Conservation (phyloP, 2,888 invertebrate genomes). For the Cryptosula pallasiana region DNA sequence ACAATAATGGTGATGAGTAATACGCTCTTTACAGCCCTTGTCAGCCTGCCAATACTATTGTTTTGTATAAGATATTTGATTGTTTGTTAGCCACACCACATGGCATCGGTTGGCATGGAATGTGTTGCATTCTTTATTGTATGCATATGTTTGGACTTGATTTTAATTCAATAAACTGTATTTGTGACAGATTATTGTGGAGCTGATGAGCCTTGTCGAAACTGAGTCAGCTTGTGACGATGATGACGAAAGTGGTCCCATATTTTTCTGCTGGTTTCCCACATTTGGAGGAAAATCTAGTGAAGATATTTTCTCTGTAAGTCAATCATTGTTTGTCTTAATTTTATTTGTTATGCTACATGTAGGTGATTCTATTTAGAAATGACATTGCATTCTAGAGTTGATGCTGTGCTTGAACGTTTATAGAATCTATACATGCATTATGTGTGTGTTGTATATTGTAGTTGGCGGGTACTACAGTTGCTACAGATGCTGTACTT, state of each 20-base stretch:
- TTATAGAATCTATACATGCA: no score
- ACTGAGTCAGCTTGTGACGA: background rate
- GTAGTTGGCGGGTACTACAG: constrained; percentile 47
- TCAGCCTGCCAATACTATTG: no score
- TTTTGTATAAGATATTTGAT: no score
- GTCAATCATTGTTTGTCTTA: background rate
- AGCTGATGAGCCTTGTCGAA: constrained; percentile 14
- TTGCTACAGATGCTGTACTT: constrained; percentile 43
- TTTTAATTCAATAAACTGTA: no score
- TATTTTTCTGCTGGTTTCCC: constrained; percentile 4
- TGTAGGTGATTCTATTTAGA: background rate
- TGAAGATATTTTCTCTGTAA: constrained; percentile 13
- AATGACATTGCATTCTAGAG: no score
- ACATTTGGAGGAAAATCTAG: constrained; percentile 7
- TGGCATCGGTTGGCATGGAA: no score
- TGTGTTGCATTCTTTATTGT: no score
- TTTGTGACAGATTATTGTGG: background rate
- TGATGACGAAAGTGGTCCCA: background rate
- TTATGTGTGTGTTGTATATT: no score
- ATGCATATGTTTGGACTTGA: no score
- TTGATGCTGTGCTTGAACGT: no score
- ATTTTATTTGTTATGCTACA: background rate
- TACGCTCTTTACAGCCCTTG: no score
- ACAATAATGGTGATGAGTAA: background rate
- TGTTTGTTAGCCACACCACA: no score